phyloP scores from a whole-genome alignment of 2,113 vertebrate species.

The Brachyhypopomus occidentalis region DNA sequence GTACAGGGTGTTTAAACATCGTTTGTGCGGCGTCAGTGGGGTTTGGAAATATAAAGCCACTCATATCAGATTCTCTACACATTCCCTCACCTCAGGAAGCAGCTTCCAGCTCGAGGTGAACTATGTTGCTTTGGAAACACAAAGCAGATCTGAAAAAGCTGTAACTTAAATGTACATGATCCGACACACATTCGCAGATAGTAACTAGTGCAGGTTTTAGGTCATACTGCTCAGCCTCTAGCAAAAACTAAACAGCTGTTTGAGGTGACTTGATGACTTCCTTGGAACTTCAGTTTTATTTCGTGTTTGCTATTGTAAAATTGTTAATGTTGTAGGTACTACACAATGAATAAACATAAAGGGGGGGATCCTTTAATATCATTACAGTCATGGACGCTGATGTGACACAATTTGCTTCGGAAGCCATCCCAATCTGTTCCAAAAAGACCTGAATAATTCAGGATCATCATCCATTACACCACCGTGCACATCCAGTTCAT shows the following conservation, averaged over 20 bases:
- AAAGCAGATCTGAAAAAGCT: neutral
- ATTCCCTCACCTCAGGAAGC: slow-evolving; percentile 22
- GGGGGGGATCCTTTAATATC: slow-evolving; percentile 27
- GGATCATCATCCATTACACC: slow-evolving; percentile 59
- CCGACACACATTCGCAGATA: neutral
- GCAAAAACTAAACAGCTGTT: neutral
- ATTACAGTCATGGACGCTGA: slow-evolving; percentile 36
- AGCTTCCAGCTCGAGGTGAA: slow-evolving; percentile 14
- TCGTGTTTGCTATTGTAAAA: neutral
- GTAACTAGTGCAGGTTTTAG: neutral
- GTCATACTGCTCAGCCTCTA: neutral
- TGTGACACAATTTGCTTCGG: slow-evolving; percentile 43
- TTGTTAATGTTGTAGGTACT: too few relatives aligned
- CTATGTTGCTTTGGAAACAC: neutral
- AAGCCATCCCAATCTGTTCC: slow-evolving; percentile 28
- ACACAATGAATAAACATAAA: slow-evolving; percentile 34
- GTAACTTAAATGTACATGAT: neutral
- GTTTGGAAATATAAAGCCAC: slow-evolving; percentile 69
- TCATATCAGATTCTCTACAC: slow-evolving; percentile 57
- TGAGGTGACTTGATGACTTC: neutral
- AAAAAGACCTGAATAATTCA: slow-evolving; percentile 76
- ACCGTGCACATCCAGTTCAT: slow-evolving; percentile 63
- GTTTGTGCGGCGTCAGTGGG: slow-evolving; percentile 72
- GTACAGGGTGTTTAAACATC: slow-evolving; percentile 79
- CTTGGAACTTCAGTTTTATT: slow-evolving; percentile 16